These are phyloP conservation scores for Bruchidius siliquastri DNA, from an alignment of 2,888 invertebrate genomes.

Conservation along the genomic window DNA sequence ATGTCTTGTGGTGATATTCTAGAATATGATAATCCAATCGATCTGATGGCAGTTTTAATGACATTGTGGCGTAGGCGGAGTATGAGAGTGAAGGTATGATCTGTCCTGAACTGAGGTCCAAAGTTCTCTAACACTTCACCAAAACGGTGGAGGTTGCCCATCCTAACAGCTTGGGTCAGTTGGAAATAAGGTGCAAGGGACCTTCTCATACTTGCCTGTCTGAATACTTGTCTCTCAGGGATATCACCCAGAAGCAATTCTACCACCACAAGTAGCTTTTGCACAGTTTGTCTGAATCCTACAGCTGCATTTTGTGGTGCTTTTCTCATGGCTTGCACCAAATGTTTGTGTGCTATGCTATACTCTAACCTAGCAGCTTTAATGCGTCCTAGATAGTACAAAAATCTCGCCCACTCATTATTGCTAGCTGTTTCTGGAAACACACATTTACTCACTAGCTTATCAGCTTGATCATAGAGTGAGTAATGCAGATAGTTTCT, in stretches of 20 bases:
- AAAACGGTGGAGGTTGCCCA: conserved; percentile 92
- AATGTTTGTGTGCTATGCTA: conserved; percentile 93
- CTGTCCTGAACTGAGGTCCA: conserved; percentile 85
- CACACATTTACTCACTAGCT: conserved; percentile 92
- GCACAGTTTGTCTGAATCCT: conserved; percentile 96
- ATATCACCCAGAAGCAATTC: conserved; percentile 95
- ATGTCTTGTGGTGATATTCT: conserved; percentile 93
- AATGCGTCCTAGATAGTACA: conserved; percentile 95
- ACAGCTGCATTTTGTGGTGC: conserved; percentile 98
- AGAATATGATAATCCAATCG: conserved; percentile 94
- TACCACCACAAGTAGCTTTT: conserved; percentile 91
- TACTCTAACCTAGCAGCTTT: conserved; percentile 98
- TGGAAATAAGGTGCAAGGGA: conserved; percentile 94
- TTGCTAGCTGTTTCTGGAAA: conserved; percentile 97
- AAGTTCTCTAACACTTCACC: conserved; percentile 88
- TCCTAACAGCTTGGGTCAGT: conserved; percentile 92
- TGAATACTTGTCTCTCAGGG: conserved; percentile 92
- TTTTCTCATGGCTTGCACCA: conserved; percentile 91
- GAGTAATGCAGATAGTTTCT: conserved; percentile 94
- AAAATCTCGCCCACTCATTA: conserved; percentile 97
- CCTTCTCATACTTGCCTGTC: conserved; percentile 83
- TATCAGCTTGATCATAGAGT: conserved; percentile 95
- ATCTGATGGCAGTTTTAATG: conserved; percentile 95
- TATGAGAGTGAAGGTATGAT: conserved; percentile 94
- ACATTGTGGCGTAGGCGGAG: conserved; percentile 96